Percentiles rank a stretch among this genome's conserved stretches.
Evolutionary conservation across 2,888 invertebrate species (phyloP).

Genomic region (Spialia ferax): DNA sequence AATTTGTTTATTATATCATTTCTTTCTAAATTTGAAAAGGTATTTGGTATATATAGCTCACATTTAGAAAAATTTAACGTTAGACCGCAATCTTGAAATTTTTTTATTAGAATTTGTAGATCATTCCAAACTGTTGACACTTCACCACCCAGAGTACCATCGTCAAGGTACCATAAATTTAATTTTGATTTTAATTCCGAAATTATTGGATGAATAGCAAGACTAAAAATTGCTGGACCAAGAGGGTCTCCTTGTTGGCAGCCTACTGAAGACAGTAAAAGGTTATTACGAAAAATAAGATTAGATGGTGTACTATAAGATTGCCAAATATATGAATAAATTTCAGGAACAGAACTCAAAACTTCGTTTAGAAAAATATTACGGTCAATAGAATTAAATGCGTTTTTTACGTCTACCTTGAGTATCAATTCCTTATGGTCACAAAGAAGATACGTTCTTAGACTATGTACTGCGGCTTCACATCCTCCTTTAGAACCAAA

Average conservation of each 20-base stretch:
- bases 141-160: neutral
- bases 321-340: neutral
- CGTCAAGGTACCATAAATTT: neutral
- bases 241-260: conserved; percentile 19
- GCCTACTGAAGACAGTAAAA: neutral
- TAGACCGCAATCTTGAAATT: too few species aligned
- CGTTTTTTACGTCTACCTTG: conserved; percentile 24
- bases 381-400: conserved; percentile 1
- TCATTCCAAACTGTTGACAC: neutral
- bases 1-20: too few species aligned
- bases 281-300: neutral
- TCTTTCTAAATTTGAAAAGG: too few species aligned
- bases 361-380: neutral
- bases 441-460: conserved; percentile 1
- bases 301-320: neutral
- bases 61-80: too few species aligned
- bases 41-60: too few species aligned
- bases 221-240: conserved; percentile 18
- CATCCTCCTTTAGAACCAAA: conserved; percentile 19
- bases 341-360: neutral
- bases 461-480: conserved; percentile 23
- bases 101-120: neutral
- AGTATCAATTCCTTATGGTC: conserved; percentile 4
- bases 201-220: conserved; percentile 8
- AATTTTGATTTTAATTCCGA: conserved; percentile 1